Evolutionary conservation across 2,113 vertebrate species (phyloP), one percentile per base, ranked within the genome.

Genomic region (Helogale parvula): DNA sequence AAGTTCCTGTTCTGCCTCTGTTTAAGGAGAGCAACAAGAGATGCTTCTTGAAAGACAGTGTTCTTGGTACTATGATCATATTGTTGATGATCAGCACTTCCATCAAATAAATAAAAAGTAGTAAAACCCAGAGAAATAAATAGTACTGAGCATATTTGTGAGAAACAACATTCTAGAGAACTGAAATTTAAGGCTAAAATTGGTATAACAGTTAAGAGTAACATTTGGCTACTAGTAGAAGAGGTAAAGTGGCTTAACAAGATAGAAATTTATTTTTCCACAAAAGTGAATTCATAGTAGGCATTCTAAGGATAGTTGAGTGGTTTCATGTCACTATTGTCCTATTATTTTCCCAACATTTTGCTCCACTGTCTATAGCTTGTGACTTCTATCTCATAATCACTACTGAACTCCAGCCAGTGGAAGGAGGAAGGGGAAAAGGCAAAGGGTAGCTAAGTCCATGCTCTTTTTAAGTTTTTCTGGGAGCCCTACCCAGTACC

Each of bases 101-200:
- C 38, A 81, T 85, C 38, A 94, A 80, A 85, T 69, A 92, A 92
- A n/a, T 57, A 89, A 68, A 84, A 94, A 69, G 47, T 81, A 17
- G 38, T 82, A 93, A 93, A 88, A 89, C n/a, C 16, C 17, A 88
- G 63, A 91, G 50, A 94, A 88, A 71, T 97, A 84, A 87, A 90
- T 79, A 45, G 31, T 94, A 74, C 6, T 92, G 57, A 68, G 21
- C 13, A 68, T 76, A 74, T 93, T 17, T 80, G 7, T 47, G 14
- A 57, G 29, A 54, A 88, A 76, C 47, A 87, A 65, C 35, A 33
- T 91, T 89, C 65, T 82, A 69, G 38, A 93, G 15, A 21, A 88
- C 79, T 94, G 69, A 72, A 25, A 92, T 92, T 83, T 92, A 86
- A 82, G 33, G 47, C 27, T 93, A 96, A 96, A 96, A 52, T 83